Evolutionary conservation across 2,113 vertebrate species (phyloP).

Genomic region (Mus spicilegus): DNA sequence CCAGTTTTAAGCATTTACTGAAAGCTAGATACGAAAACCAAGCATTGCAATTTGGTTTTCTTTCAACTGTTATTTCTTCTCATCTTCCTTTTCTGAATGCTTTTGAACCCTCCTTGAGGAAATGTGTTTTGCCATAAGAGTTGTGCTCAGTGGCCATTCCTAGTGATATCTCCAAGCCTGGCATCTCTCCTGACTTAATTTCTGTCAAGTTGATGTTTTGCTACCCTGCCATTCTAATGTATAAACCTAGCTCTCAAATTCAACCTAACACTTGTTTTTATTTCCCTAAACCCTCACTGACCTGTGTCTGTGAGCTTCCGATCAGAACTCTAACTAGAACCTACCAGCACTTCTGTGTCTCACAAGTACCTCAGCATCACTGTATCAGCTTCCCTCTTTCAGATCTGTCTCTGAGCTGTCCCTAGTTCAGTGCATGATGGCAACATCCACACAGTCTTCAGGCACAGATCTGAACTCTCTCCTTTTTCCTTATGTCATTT

Average conservation of each 20-base stretch:
- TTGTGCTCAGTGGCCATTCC: background rate
- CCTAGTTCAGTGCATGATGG: background rate
- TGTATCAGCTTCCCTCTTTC: background rate
- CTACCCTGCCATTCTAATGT: background rate
- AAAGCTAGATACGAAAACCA: background rate
- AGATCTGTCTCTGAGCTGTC: background rate
- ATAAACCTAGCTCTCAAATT: slow-evolving; percentile 3
- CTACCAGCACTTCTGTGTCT: background rate
- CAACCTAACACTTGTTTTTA: background rate
- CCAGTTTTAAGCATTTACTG: background rate
- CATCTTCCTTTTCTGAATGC: background rate
- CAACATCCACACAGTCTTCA: background rate
- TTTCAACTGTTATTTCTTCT: background rate
- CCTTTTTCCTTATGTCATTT: background rate
- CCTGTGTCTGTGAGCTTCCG: background rate
- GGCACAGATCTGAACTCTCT: background rate
- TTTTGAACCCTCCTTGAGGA: background rate
- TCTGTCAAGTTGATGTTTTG: background rate
- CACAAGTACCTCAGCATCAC: background rate
- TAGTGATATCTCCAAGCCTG: background rate
- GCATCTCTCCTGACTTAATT: slow-evolving; percentile 18
- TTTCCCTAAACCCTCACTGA: slow-evolving; percentile 2
- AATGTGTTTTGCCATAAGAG: slow-evolving; percentile 20
- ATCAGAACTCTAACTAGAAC: background rate
- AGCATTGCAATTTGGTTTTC: slow-evolving; percentile 23